Evolutionary conservation across 1,140 invertebrate genomes (phyloP), one percentile per base, ranked within the genome.

Genomic region (Scaptomyza pallida): DNA sequence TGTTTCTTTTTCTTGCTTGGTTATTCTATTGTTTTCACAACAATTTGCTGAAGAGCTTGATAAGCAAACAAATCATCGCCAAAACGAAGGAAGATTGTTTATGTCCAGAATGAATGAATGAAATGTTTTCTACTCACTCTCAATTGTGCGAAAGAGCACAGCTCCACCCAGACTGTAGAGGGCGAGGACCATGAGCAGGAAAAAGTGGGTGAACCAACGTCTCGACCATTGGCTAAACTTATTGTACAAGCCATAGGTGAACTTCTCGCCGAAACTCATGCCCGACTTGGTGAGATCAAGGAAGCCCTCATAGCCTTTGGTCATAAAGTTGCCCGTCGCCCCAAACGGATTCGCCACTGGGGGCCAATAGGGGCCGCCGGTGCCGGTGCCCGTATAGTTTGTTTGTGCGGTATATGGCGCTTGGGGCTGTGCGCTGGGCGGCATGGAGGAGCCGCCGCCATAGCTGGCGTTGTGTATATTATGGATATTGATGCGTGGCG

Each of bases 121-220:
- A 26, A 26, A 26, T n/a, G n/a, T n/a, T n/a, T n/a, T 26, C n/a
- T n/a, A 44, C 93, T 93, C 80, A 95, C 95, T 94, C 93, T 97
- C 97, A 13, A 97, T 91, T 16, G 94, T 92, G 16, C 94, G 92
- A 89, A 97, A 97, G 8, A 97, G 92, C 35, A 95, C 91, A 0
- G 96, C 97, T 19, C 97, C 97, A 0, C 95, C 93, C 19, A 95
- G 91, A 69, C 95, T 97, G 90, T 97, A 97, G 5, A 95, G 91
- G 21, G 95, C 92, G 26, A 97, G 93, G 69, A 97, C 94, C 55
- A 96, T 79, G 72, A 95, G 94, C 59, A 98, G 93, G 90, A 97
- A 97, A 33, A 97, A 94, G 92, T 98, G 97, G 6, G 96, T 97
- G 90, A 97, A 97, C 96, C 96, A 97, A 68, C 94, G 94, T 76